Evolutionary conservation across 2,888 invertebrate genomes (phyloP).

Genomic region (Polylopha cassiicola): DNA sequence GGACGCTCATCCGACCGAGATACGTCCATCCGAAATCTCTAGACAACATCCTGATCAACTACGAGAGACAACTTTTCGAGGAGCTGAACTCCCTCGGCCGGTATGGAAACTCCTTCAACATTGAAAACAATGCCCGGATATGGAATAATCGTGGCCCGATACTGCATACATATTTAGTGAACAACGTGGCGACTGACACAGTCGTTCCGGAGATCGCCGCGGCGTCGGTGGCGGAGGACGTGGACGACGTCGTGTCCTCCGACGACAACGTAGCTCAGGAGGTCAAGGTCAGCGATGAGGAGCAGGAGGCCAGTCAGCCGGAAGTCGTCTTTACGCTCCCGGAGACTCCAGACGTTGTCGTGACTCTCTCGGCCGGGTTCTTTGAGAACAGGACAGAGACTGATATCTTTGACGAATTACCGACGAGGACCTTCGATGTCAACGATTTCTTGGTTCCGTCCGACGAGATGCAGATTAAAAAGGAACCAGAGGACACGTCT

Average conservation of each 20-base stretch:
- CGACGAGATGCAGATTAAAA: constrained; percentile 63
- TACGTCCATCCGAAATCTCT: constrained; percentile 84
- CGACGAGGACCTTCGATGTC: constrained; percentile 64
- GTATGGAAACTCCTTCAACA: constrained; percentile 45
- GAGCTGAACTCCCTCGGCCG: constrained; percentile 84
- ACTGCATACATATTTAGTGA: constrained; percentile 71
- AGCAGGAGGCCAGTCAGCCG: constrained; percentile 31
- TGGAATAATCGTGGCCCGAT: constrained; percentile 56
- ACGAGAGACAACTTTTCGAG: constrained; percentile 84
- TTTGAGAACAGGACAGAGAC: constrained; percentile 53
- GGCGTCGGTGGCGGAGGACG: constrained; percentile 44
- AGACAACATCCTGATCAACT: constrained; percentile 82
- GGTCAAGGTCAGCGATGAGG: constrained; percentile 50
- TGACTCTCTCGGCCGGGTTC: constrained; percentile 61
- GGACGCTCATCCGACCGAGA: constrained; percentile 77
- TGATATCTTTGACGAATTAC: constrained; percentile 63
- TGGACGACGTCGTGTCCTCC: constrained; percentile 51
- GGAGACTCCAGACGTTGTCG: constrained; percentile 49
- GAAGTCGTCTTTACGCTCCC: constrained; percentile 14
- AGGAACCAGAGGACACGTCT: constrained; percentile 40
- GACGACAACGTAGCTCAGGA: constrained; percentile 71
- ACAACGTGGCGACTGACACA: constrained; percentile 68
- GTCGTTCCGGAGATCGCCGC: constrained; percentile 55
- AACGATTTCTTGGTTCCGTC: constrained; percentile 61
- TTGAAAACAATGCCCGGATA: constrained; percentile 68